Percentiles rank a stretch among this genome's conserved stretches.
Conservation (phyloP, 2,113 vertebrate species). For the Struthio camelus region DNA sequence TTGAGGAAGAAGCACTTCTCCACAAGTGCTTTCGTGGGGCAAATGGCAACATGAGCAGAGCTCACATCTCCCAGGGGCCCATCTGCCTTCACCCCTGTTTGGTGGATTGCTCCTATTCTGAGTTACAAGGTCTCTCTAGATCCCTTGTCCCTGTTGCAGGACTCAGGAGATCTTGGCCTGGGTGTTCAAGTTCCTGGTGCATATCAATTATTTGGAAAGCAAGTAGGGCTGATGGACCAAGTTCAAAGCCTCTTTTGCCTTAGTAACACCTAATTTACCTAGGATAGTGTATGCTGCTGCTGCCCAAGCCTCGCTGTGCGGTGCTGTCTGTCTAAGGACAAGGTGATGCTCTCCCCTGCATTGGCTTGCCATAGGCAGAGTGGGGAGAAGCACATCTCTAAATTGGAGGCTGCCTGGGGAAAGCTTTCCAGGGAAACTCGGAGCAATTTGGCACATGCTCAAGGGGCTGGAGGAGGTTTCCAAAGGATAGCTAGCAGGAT, state of each 20-base stretch:
- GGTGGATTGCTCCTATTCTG: not conserved
- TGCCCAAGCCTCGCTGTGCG: not conserved
- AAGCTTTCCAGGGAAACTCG: not conserved
- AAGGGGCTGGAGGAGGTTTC: not conserved
- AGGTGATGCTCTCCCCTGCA: not conserved
- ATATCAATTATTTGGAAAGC: not conserved
- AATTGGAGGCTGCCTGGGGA: not conserved
- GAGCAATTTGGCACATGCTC: not conserved
- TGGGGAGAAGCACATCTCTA: not conserved
- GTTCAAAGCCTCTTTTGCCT: not conserved
- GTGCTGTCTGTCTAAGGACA: not conserved
- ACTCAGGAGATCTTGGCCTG: too few relatives aligned
- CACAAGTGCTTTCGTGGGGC: accelerated
- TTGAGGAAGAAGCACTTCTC: not conserved
- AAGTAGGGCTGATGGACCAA: not conserved
- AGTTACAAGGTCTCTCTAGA: not conserved
- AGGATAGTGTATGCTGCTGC: not conserved
- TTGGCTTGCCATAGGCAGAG: not conserved
- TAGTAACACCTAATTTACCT: not conserved
- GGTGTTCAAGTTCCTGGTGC: not conserved
- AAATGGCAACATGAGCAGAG: not conserved
- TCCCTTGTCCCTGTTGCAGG: not conserved
- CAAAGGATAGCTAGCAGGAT: not conserved
- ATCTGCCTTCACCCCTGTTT: not conserved
- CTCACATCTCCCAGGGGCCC: not conserved